Evolutionary conservation across 2,797 vertebrate genomes (phyloP).

Genomic region (Catharus ustulatus): DNA sequence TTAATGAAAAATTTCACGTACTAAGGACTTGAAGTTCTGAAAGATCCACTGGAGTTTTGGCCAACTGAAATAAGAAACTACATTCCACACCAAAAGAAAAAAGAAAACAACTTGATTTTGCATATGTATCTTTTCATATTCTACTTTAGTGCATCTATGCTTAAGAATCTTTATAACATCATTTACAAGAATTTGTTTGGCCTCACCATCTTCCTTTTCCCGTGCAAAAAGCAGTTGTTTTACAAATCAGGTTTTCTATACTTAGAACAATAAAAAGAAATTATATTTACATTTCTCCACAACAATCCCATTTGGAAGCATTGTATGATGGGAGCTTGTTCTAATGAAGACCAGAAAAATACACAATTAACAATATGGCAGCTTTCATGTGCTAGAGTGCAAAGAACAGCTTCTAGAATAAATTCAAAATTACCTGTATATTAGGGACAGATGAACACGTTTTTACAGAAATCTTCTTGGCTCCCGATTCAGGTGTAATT

Average conservation of each 20-base stretch:
- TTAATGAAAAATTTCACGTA: not conserved
- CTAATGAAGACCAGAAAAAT: not conserved
- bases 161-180: not conserved
- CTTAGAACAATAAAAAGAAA: not conserved
- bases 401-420: not conserved
- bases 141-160: not conserved
- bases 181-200: not conserved
- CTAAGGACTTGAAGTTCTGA: not conserved
- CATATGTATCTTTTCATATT: not conserved
- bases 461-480: conserved; percentile 72
- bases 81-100: not conserved
- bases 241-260: not conserved
- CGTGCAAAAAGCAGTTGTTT: not conserved
- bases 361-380: not conserved
- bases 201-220: not conserved
- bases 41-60: not conserved
- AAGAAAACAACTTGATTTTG: not conserved
- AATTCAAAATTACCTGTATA: conserved; percentile 71
- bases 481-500: conserved; percentile 46
- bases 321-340: not conserved
- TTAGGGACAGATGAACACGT: conserved; percentile 50
- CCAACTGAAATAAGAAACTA: not conserved
- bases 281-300: not conserved
- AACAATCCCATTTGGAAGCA: not conserved
- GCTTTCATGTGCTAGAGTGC: not conserved